A percentile compares a stretch with the other conserved stretches of the same genome.
Evolutionary conservation across 2,113 vertebrate genomes (phyloP).

Genomic region (Ranitomeya imitator): DNA sequence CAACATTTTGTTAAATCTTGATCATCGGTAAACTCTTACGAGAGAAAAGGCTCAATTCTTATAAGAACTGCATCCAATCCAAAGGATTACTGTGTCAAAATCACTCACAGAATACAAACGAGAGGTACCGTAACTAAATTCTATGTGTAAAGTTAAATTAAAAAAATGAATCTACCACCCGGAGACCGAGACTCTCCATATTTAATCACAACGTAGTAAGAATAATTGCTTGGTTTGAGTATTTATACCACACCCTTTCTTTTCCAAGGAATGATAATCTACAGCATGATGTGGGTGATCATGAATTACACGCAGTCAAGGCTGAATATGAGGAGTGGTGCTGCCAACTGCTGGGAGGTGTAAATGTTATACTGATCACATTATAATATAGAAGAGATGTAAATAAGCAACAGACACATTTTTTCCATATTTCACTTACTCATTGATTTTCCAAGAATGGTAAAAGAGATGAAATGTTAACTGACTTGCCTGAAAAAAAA

Average conservation of each 20-base stretch:
- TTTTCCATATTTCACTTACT: constrained; percentile 12
- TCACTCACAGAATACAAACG: background rate
- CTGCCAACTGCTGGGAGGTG: constrained; percentile 20
- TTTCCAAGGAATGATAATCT: background rate
- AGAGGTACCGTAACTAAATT: background rate
- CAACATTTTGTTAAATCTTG: too few species aligned
- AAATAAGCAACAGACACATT: background rate
- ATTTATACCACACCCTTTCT: constrained; percentile 22
- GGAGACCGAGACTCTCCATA: background rate
- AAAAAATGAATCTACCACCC: background rate
- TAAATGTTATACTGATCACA: background rate
- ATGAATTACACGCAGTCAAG: constrained; percentile 21
- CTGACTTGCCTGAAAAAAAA: background rate
- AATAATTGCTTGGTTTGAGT: background rate
- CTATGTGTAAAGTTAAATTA: background rate
- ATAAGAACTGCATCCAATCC: background rate
- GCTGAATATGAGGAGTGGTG: background rate
- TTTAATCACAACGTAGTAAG: background rate
- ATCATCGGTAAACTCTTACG: background rate
- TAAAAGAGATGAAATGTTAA: background rate
- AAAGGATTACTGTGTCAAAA: background rate
- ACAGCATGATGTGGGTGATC: background rate
- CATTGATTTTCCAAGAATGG: background rate
- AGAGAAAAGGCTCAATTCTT: background rate
- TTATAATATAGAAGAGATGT: background rate